Conservation (phyloP, 2,113 vertebrate genomes). For the Heterochromis multidens region DNA sequence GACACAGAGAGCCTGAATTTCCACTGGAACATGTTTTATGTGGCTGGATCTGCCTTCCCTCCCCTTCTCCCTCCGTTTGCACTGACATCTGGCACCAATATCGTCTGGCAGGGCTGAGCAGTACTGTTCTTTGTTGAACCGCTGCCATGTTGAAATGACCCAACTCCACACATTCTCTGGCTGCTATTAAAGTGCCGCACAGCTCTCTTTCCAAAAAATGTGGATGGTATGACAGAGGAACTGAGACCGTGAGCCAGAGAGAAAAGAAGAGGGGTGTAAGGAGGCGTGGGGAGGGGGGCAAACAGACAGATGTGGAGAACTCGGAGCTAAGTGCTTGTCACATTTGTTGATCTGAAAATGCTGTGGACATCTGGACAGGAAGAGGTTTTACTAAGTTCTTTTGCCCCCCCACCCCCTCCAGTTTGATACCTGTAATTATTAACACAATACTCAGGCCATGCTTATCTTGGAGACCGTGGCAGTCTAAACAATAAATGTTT, state of each 20-base stretch:
- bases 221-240: slow-evolving; percentile 65
- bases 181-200: slow-evolving; percentile 72
- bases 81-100: slow-evolving; percentile 92
- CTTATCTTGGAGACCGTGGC: slow-evolving; percentile 20
- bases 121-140: slow-evolving; percentile 85
- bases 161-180: slow-evolving; percentile 79
- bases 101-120: slow-evolving; percentile 75
- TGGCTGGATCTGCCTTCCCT: slow-evolving; percentile 71
- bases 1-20: slow-evolving; percentile 66
- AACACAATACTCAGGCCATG: slow-evolving; percentile 30
- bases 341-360: slow-evolving; percentile 37
- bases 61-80: slow-evolving; percentile 31
- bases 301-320: slow-evolving; percentile 43
- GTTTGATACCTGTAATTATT: slow-evolving; percentile 53
- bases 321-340: slow-evolving; percentile 36
- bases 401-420: not conserved
- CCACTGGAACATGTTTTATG: slow-evolving; percentile 84
- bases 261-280: not conserved
- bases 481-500: slow-evolving; percentile 29
- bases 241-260: slow-evolving; percentile 31
- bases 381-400: not conserved
- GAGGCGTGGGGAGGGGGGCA: too few relatives aligned
- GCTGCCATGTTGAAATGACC: slow-evolving; percentile 85
- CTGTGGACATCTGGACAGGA: slow-evolving; percentile 48
- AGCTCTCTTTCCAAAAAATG: slow-evolving; percentile 48